Conservation (phyloP, 2,113 vertebrate genomes). For the Notiomystis cincta region DNA sequence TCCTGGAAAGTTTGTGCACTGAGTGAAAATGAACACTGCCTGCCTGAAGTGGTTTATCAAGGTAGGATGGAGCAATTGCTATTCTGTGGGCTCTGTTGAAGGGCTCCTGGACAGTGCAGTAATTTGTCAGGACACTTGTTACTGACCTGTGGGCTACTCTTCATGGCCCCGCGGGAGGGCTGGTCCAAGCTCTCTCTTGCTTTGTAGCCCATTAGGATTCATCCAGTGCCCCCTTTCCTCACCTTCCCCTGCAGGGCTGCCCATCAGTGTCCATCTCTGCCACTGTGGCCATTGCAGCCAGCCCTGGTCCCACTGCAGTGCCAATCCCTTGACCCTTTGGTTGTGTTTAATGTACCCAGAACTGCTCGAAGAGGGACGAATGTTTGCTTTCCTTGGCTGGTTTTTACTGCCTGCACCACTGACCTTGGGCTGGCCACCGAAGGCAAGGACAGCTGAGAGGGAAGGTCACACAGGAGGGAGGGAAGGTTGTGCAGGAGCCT, state of each 20-base stretch:
- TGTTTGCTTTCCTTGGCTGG: constrained; percentile 69
- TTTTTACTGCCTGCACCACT: constrained; percentile 75
- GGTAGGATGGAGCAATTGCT: background rate
- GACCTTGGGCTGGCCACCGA: constrained; percentile 85
- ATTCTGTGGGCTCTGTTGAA: background rate
- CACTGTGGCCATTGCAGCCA: background rate
- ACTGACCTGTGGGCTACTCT: background rate
- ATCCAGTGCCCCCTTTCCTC: background rate
- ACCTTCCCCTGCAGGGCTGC: accelerated
- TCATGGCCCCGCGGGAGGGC: background rate
- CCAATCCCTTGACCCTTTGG: background rate
- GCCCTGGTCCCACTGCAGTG: background rate
- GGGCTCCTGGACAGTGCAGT: background rate
- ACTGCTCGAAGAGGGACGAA: background rate
- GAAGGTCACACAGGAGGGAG: constrained; percentile 75
- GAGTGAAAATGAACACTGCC: background rate
- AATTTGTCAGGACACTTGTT: background rate
- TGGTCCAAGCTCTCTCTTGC: background rate
- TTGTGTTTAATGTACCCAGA: background rate
- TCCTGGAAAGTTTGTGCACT: background rate
- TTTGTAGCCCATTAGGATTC: background rate
- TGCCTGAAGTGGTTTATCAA: background rate
- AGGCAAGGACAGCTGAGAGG: constrained; percentile 72
- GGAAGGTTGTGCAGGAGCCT: constrained; percentile 70
- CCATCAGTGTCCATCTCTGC: accelerated